Percentiles rank a stretch among this genome's conserved stretches.
Evolutionary conservation across 2,888 invertebrate species (phyloP).

Genomic region (Campoplex capitator): DNA sequence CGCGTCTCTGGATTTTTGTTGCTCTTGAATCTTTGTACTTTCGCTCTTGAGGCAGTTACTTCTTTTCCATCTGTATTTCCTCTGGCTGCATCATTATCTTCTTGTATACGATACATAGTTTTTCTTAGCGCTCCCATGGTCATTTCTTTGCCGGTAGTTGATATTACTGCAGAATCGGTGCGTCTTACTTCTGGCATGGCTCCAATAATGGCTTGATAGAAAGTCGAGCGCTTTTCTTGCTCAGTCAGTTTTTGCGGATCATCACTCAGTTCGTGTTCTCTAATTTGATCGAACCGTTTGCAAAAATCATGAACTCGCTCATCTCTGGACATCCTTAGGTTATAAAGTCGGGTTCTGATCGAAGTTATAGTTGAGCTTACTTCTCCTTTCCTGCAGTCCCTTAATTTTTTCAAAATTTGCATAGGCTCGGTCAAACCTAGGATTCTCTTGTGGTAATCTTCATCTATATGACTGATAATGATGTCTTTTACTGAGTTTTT

Average conservation of each 20-base stretch:
- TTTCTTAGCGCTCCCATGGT: constrained; percentile 52
- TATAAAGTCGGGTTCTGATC: constrained; percentile 61
- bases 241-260: constrained; percentile 50
- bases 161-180: constrained; percentile 32
- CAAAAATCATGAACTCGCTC: constrained; percentile 64
- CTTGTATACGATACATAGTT: constrained; percentile 50
- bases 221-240: constrained; percentile 57
- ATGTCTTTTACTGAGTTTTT: constrained; percentile 70
- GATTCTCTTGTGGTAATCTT: constrained; percentile 66
- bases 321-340: constrained; percentile 39
- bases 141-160: constrained; percentile 59
- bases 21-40: constrained; percentile 11
- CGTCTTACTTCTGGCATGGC: constrained; percentile 46
- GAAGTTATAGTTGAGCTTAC: constrained; percentile 58
- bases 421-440: constrained; percentile 65
- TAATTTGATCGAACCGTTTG: constrained; percentile 64
- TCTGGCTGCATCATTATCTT: constrained; percentile 54
- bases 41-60: constrained; percentile 48
- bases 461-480: constrained; percentile 61
- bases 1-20: too few relatives aligned
- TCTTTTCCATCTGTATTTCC: constrained; percentile 41
- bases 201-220: constrained; percentile 67
- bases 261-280: constrained; percentile 58
- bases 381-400: constrained; percentile 64
- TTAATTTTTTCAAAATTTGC: constrained; percentile 51